Percentiles rank a stretch among this genome's conserved stretches.
Evolutionary conservation across 1,140 invertebrate genomes (phyloP).

Genomic region (Hyphantria cunea): DNA sequence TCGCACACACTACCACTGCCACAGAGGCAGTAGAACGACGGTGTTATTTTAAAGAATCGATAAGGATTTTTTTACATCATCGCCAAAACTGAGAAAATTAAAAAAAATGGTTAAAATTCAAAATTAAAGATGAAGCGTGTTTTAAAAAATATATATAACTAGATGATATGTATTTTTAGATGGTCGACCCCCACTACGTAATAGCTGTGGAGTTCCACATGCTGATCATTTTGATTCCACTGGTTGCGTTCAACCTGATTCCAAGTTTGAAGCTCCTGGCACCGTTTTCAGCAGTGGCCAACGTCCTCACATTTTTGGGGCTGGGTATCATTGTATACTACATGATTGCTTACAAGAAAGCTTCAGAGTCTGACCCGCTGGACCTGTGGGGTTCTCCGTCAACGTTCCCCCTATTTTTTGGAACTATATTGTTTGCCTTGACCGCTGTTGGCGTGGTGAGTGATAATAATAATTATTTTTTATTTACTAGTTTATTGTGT

Average conservation of each 20-base stretch:
- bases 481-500: neutral
- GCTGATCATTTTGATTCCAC: conserved; percentile 85
- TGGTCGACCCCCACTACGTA: conserved; percentile 74
- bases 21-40: no score
- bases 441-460: conserved; percentile 94
- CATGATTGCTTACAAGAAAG: conserved; percentile 84
- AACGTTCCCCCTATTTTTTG: conserved; percentile 90
- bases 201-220: conserved; percentile 81
- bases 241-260: conserved; percentile 88
- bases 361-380: conserved; percentile 80
- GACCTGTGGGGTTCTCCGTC: conserved; percentile 81
- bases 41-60: no score
- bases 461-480: neutral
- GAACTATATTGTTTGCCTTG: conserved; percentile 93
- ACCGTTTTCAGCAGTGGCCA: conserved; percentile 91
- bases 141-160: no score
- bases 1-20: no score
- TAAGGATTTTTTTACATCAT: no score
- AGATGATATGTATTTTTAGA: conserved; percentile 52
- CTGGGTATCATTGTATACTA: conserved; percentile 88
- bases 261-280: conserved; percentile 90
- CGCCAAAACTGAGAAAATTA: no score
- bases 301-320: conserved; percentile 87
- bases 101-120: no score
- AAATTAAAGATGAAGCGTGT: no score